phyloP scores from a whole-genome alignment of 2,888 invertebrate species.

The Julus scanicus region DNA sequence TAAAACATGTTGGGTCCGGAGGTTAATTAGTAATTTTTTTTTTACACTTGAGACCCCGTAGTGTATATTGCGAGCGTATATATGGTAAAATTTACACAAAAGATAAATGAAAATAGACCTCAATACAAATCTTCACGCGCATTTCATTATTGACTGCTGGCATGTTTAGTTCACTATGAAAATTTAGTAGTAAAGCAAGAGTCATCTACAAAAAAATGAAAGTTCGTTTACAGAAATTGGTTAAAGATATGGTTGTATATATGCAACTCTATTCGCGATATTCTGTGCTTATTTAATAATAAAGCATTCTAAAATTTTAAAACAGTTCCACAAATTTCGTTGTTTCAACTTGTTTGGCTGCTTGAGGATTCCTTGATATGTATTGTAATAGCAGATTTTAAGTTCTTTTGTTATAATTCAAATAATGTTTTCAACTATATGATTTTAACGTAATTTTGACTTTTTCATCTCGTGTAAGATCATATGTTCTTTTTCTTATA shows the following conservation, averaged over 20 bases:
- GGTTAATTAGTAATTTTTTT: background rate
- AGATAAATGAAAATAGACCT: background rate
- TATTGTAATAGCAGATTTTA: no score
- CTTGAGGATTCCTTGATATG: no score
- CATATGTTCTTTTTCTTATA: background rate
- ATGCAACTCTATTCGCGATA: background rate
- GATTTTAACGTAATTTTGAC: no score
- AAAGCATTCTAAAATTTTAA: background rate
- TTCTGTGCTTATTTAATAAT: background rate
- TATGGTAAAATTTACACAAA: background rate
- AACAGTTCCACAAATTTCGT: background rate
- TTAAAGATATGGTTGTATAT: background rate
- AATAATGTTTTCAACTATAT: no score
- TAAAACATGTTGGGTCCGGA: background rate
- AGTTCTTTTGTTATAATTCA: no score
- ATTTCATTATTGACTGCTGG: background rate
- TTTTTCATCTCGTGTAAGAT: no score
- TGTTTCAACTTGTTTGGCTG: no score
- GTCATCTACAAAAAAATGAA: background rate
- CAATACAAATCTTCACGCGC: background rate
- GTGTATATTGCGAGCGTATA: background rate
- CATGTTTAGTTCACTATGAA: background rate
- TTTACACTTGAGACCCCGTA: background rate
- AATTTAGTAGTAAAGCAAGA: background rate
- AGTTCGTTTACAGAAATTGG: background rate